Evolutionary conservation across 1,140 invertebrate genomes (phyloP), one percentile per base, ranked within the genome.

Genomic region (Mylabris phalerata): DNA sequence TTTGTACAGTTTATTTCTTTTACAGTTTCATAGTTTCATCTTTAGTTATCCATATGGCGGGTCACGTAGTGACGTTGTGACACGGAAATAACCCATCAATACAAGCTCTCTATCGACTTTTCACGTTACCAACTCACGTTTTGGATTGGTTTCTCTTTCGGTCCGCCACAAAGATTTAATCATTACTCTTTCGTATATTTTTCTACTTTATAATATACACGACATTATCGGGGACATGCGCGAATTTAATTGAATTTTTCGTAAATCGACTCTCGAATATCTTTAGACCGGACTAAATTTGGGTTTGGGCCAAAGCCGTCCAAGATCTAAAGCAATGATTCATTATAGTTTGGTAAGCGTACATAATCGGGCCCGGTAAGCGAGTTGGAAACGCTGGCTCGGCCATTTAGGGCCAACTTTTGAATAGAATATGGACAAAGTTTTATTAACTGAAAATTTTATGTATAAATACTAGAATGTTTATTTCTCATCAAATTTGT

Each of bases 71-170:
- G 49, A 48, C 51, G 47, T 62, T 56, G 57, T 62, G 61, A 62
- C 61, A 62, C 61, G 61, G 61, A 62, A 62, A 62, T 62, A 62
- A 62, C 61, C 57, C 61, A 62, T 62, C 61, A 62, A 62, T 62
- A 62, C 57, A 59, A 49, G 61, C 49, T 50, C 47, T 55, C 47
- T 50, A 62, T 62, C 61, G 57, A 62, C 61, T 62, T 62, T 62
- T 62, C 61, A 62, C 41, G 61, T 62, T 62, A 43, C 49, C 61
- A 62, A 48, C 61, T 62, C 61, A 62, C 61, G 61, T 62, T 59
- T 59, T 52, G 61, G 57, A 62, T 62, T 62, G 61, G 56, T 59
- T 59, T 62, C 61, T 59, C 43, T 52, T 59, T 55, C 51, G 57
- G 51, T 59, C 51, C 51, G 46, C 56, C 51, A 55, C 54, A 55